Evolutionary conservation across 2,113 vertebrate genomes (phyloP).

Genomic region (Sapajus apella): DNA sequence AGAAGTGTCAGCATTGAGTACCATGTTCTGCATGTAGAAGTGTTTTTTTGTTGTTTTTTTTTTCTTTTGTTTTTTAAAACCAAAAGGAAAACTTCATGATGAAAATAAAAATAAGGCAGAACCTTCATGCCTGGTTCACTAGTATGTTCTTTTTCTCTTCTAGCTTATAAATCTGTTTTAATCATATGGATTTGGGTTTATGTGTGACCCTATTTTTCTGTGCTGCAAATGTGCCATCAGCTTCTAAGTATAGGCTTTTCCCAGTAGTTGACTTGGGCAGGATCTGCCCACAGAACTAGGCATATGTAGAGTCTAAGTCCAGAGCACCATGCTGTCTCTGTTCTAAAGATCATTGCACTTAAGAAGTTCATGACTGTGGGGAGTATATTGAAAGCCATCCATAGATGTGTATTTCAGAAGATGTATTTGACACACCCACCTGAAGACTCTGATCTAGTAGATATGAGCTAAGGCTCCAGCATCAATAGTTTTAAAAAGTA

Average conservation of each 20-base stretch:
- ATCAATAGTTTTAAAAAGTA: not conserved
- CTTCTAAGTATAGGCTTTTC: not conserved
- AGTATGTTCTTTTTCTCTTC: not conserved
- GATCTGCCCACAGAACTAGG: not conserved
- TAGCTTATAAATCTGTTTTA: conserved; percentile 20
- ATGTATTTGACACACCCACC: not conserved
- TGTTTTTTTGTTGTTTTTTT: not conserved
- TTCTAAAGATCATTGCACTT: not conserved
- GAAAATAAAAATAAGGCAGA: not conserved
- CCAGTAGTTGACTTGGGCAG: not conserved
- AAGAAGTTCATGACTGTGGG: not conserved
- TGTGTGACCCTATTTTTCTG: not conserved
- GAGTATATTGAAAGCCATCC: not conserved
- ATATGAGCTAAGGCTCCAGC: not conserved
- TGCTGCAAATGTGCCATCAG: not conserved
- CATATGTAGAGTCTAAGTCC: not conserved
- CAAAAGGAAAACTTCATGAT: not conserved
- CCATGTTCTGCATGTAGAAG: not conserved
- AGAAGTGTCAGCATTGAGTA: not conserved
- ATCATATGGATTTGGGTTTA: not conserved
- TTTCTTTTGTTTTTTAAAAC: not conserved
- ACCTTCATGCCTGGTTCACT: not conserved
- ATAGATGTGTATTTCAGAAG: not conserved
- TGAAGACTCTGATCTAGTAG: not conserved
- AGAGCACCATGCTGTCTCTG: not conserved